phyloP scores from a whole-genome alignment of 2,113 vertebrate species.

The Callochromis pleurospilus region DNA sequence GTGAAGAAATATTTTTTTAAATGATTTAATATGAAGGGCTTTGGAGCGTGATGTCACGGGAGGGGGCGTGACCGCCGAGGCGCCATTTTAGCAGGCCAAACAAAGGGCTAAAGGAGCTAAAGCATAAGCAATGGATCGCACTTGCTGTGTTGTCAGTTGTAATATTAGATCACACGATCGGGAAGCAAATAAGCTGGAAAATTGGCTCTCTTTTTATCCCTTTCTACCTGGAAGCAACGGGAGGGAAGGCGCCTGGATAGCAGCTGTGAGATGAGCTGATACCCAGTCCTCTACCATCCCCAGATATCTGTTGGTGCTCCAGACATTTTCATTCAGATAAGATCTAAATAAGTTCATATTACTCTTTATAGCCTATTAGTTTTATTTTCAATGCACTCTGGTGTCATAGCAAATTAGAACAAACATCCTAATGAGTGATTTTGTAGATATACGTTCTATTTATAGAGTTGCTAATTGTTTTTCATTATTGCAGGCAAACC shows the following conservation, averaged over 20 bases:
- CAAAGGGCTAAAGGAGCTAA: not conserved
- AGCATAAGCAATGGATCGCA: rapidly evolving
- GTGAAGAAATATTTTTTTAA: not conserved
- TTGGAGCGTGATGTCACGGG: not conserved
- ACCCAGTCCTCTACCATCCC: rapidly evolving
- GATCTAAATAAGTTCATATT: not conserved
- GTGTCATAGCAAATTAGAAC: not conserved
- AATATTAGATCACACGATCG: rapidly evolving
- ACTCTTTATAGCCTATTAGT: not conserved
- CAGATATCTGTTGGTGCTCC: not conserved
- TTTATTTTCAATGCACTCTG: not conserved
- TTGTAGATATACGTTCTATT: rapidly evolving
- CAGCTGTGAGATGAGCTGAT: not conserved
- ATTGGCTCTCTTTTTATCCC: not conserved
- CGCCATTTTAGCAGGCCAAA: not conserved
- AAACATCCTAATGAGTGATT: not conserved
- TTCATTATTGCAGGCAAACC: not conserved
- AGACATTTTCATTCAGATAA: not conserved
- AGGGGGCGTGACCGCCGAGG: rapidly evolving
- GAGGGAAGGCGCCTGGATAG: not conserved
- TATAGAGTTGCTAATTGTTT: not conserved
- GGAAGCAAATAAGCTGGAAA: not conserved
- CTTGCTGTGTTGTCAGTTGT: not conserved
- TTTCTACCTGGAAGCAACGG: not conserved
- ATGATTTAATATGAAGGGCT: not conserved